phyloP scores from a whole-genome alignment of 2,113 vertebrate species.

The Macquaria australasica region DNA sequence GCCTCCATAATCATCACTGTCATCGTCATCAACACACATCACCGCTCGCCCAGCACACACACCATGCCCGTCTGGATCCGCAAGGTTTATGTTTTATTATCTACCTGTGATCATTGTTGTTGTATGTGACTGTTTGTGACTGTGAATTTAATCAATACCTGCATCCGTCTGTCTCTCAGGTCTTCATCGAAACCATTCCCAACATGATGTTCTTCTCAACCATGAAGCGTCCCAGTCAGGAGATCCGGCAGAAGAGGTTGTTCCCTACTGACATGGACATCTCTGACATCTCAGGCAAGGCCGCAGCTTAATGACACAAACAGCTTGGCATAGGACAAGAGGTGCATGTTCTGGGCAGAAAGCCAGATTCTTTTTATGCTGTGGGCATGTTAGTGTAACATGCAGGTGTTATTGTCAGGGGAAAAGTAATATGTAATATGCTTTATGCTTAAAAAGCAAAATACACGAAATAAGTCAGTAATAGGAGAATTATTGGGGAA shows the following conservation, averaged over 20 bases:
- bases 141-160: not conserved
- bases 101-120: not conserved
- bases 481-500: not conserved
- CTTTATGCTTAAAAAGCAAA: not conserved
- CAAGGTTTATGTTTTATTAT: constrained; percentile 83
- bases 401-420: not conserved
- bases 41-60: constrained; percentile 97
- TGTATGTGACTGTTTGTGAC: not conserved
- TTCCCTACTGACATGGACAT: constrained; percentile 95
- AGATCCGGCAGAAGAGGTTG: constrained; percentile 88
- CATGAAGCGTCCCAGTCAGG: constrained; percentile 96
- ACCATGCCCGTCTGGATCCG: constrained; percentile 96
- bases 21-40: constrained; percentile 97
- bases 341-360: not conserved
- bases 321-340: not conserved
- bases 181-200: constrained; percentile 98
- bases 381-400: not conserved
- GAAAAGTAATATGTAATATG: not conserved
- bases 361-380: not conserved
- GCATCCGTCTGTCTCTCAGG: constrained; percentile 73
- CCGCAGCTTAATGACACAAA: constrained; percentile 66
- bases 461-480: not conserved
- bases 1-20: constrained; percentile 98
- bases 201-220: constrained; percentile 99
- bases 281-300: constrained; percentile 96